Evolutionary conservation across 2,113 vertebrate genomes (phyloP).

Genomic region (Chloroceryle aenea): DNA sequence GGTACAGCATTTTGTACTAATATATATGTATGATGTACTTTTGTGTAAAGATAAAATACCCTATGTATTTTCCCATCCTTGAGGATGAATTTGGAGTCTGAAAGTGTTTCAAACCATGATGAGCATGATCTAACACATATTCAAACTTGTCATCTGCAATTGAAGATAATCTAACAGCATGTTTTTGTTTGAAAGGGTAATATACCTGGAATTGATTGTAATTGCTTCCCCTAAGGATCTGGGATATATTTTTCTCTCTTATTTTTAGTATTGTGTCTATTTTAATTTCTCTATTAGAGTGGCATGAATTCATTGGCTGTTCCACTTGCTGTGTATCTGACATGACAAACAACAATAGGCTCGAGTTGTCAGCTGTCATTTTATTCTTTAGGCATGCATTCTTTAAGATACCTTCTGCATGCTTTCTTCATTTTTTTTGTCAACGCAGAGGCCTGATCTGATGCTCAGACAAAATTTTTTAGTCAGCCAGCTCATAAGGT

Average conservation of each 20-base stretch:
- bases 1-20: background rate
- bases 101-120: background rate
- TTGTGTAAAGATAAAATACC: background rate
- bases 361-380: background rate
- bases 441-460: background rate
- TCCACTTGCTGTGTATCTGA: background rate
- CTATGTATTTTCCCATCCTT: background rate
- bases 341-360: background rate
- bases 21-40: background rate
- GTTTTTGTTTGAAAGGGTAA: background rate
- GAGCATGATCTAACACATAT: background rate
- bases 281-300: background rate
- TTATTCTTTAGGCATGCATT: background rate
- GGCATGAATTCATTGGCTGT: background rate
- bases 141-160: background rate
- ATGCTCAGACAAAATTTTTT: background rate
- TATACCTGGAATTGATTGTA: background rate
- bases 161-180: background rate
- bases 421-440: background rate
- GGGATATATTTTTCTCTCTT: background rate
- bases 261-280: background rate
- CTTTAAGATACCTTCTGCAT: background rate
- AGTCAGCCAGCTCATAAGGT: background rate
- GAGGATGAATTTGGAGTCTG: background rate
- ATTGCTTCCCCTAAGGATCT: background rate